Percentiles rank a stretch among this genome's conserved stretches.
Evolutionary conservation across 2,888 invertebrate species (phyloP).

Genomic region (Syrista parreyssii): DNA sequence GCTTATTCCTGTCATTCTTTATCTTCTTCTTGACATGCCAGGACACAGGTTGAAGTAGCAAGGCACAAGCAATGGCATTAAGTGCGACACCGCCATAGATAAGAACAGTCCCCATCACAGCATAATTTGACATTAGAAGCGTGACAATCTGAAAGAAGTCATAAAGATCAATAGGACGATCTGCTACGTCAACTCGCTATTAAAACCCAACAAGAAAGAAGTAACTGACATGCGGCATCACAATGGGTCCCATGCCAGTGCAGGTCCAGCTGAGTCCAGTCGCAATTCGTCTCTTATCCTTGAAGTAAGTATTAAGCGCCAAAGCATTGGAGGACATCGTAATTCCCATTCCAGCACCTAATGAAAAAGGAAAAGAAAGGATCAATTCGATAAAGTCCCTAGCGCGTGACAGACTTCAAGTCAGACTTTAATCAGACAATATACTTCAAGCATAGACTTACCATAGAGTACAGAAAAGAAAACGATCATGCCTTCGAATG

Average conservation of each 20-base stretch:
- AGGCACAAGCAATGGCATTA: constrained; percentile 75
- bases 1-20: background rate
- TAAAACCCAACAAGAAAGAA: background rate
- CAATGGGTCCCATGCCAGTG: constrained; percentile 78
- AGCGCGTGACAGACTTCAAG: no score
- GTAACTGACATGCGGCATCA: constrained; percentile 70
- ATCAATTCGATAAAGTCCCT: background rate
- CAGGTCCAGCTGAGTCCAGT: constrained; percentile 79
- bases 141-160: constrained; percentile 70
- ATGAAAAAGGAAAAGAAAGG: background rate
- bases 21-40: constrained; percentile 73
- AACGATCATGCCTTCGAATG: constrained; percentile 73
- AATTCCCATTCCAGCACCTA: constrained; percentile 75
- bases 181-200: background rate
- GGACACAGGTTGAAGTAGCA: constrained; percentile 79
- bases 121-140: constrained; percentile 71
- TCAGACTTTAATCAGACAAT: background rate
- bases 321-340: constrained; percentile 77
- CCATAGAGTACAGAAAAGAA: constrained; percentile 78
- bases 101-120: constrained; percentile 75
- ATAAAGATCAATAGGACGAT: background rate
- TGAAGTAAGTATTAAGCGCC: constrained; percentile 81
- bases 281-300: constrained; percentile 75
- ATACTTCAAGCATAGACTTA: constrained; percentile 59
- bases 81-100: constrained; percentile 76